phyloP scores from a whole-genome alignment of 1,140 invertebrate species.

The Drosophila micromelanica region DNA sequence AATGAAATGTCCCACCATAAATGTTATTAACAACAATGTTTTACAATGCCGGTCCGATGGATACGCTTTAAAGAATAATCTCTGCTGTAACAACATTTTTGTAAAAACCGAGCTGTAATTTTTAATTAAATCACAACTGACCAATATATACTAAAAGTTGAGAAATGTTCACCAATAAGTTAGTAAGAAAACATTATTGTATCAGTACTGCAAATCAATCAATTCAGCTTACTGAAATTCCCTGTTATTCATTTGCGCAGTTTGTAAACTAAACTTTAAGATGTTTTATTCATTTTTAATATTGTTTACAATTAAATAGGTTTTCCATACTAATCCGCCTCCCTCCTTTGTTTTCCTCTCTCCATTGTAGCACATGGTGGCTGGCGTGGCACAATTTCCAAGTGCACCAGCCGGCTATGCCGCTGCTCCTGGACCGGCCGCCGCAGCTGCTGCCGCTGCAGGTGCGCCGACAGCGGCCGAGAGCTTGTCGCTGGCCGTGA shows the following conservation, averaged over 20 bases:
- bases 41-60: neutral
- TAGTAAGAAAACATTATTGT: no score
- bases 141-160: no score
- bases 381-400: constrained; percentile 93
- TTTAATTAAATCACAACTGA: no score
- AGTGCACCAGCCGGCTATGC: constrained; percentile 91
- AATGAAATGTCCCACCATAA: constrained; percentile 49
- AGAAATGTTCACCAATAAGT: no score
- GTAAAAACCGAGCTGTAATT: no score
- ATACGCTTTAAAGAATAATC: neutral
- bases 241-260: no score
- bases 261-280: constrained; percentile 22
- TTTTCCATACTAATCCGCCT: constrained; percentile 55
- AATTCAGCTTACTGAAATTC: no score
- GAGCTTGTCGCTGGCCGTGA: constrained; percentile 87
- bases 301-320: constrained; percentile 17
- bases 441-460: constrained; percentile 85
- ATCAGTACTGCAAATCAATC: no score
- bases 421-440: constrained; percentile 87
- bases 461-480: constrained; percentile 79
- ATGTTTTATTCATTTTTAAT: constrained; percentile 34
- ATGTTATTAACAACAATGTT: constrained; percentile 3
- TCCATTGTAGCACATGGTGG: constrained; percentile 94
- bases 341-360: constrained; percentile 27
- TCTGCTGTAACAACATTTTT: no score